A percentile compares a stretch with the other conserved stretches of the same genome.
Evolutionary conservation across 2,888 invertebrate species (phyloP).

Genomic region (Pristionchus japonicus): DNA sequence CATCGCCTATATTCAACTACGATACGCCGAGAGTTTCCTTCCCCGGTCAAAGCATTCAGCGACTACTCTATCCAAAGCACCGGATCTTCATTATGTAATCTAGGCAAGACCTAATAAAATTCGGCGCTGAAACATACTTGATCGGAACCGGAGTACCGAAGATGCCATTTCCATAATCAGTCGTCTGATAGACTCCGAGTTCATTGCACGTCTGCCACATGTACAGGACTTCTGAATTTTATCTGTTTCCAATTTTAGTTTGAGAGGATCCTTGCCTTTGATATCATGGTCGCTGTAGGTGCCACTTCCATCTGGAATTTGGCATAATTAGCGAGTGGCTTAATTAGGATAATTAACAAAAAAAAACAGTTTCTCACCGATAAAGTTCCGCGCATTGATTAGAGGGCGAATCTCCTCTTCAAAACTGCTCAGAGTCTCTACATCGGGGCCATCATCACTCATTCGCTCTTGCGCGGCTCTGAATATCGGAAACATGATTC

Average conservation of each 20-base stretch:
- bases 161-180: constrained; percentile 78
- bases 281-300: background rate
- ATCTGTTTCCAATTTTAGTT: background rate
- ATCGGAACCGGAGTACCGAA: constrained; percentile 63
- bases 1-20: no score
- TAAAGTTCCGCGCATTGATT: background rate
- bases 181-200: constrained; percentile 94
- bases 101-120: no score
- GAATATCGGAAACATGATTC: background rate
- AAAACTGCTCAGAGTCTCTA: background rate
- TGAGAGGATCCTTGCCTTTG: background rate
- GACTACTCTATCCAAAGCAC: no score
- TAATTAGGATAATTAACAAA: background rate
- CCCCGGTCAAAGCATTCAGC: no score
- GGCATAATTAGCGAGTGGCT: background rate
- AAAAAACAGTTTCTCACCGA: background rate
- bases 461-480: background rate
- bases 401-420: background rate
- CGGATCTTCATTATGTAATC: no score
- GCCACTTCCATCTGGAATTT: background rate
- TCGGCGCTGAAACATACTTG: constrained; percentile 59
- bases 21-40: no score
- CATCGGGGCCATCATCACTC: background rate
- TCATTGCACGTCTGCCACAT: constrained; percentile 95
- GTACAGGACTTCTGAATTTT: constrained; percentile 79